Evolutionary conservation across 2,888 invertebrate genomes (phyloP).

Genomic region (Lochmaea capreae): DNA sequence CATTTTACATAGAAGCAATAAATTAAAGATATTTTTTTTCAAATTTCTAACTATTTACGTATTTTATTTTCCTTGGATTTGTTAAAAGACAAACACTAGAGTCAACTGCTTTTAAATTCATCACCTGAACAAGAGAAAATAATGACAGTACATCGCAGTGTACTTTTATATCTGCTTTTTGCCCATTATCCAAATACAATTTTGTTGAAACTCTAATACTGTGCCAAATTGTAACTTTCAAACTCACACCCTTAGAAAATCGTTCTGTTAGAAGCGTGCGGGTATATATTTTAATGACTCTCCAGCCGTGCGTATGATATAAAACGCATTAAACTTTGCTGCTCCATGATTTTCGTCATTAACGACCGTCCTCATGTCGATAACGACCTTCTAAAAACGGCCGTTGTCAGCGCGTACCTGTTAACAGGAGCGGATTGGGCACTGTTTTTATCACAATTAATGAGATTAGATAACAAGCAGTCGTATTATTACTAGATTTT

Average conservation of each 20-base stretch:
- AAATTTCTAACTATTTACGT: too few species aligned
- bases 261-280: slow-evolving; percentile 20
- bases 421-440: not conserved
- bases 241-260: slow-evolving; percentile 9
- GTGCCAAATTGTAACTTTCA: slow-evolving; percentile 9
- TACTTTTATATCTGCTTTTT: not conserved
- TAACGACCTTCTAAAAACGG: slow-evolving; percentile 52
- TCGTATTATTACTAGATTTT: too few species aligned
- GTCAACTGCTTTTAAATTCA: too few species aligned
- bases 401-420: slow-evolving; percentile 51
- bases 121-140: too few species aligned
- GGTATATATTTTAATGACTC: slow-evolving; percentile 43
- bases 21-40: too few species aligned
- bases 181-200: not conserved
- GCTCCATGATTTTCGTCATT: slow-evolving; percentile 52
- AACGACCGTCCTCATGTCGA: slow-evolving; percentile 48
- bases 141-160: too few species aligned
- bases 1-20: too few species aligned
- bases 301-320: slow-evolving; percentile 45
- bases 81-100: too few species aligned
- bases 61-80: too few species aligned
- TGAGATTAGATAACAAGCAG: not conserved
- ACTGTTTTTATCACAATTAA: not conserved
- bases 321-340: slow-evolving; percentile 54
- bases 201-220: not conserved